These are phyloP conservation scores for Phaedon cochleariae DNA, from an alignment of 2,888 invertebrate species.

Conservation along the genomic window DNA sequence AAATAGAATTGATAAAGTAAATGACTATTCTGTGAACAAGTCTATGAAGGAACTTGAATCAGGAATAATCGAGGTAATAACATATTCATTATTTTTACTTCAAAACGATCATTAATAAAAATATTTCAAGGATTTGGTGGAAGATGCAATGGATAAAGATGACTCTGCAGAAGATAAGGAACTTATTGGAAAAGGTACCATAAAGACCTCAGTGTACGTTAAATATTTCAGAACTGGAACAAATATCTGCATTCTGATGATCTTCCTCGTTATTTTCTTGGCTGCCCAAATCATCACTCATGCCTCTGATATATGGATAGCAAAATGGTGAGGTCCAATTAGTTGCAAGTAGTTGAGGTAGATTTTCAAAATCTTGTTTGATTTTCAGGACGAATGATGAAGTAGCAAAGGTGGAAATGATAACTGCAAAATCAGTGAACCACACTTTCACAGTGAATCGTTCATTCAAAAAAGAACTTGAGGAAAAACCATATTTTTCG, in stretches of 20 bases:
- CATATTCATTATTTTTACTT: too few species aligned
- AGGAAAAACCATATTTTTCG: neutral
- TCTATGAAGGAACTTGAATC: slow-evolving; percentile 31
- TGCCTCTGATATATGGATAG: slow-evolving; percentile 80
- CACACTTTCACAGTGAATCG: too few species aligned
- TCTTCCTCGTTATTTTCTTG: slow-evolving; percentile 67
- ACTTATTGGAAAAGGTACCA: slow-evolving; percentile 70
- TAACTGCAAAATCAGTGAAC: too few species aligned
- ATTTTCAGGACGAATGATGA: too few species aligned
- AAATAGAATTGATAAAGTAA: slow-evolving; percentile 41
- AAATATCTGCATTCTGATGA: slow-evolving; percentile 64
- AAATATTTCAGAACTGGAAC: slow-evolving; percentile 77
- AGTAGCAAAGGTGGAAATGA: too few species aligned
- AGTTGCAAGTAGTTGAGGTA: too few species aligned
- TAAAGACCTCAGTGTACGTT: slow-evolving; percentile 70
- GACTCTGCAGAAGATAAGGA: slow-evolving; percentile 72
- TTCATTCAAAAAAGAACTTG: too few species aligned
- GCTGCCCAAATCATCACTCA: slow-evolving; percentile 77
- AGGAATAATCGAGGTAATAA: slow-evolving; percentile 50
- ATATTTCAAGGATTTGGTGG: neutral
- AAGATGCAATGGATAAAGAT: slow-evolving; percentile 7
- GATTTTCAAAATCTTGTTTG: too few species aligned
- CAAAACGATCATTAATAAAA: too few species aligned
- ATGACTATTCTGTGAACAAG: slow-evolving; percentile 23
- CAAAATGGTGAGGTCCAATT: slow-evolving; percentile 70